Percentiles rank a stretch among this genome's conserved stretches.
Evolutionary conservation across 2,113 vertebrate genomes (phyloP).

Genomic region (Sarotherodon lohbergeri): DNA sequence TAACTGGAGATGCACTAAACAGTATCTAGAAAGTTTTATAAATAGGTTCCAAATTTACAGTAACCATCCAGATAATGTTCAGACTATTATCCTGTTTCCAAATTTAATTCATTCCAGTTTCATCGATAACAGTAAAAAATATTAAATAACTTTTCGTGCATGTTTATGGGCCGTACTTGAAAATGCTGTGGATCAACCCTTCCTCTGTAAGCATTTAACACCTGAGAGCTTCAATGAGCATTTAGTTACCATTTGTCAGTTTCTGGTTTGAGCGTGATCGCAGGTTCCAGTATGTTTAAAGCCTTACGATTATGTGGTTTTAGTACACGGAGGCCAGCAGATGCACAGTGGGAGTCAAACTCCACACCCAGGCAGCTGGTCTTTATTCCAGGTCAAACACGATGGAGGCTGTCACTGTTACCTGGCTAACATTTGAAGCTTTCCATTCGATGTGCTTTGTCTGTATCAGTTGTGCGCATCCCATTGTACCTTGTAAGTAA

Average conservation of each 20-base stretch:
- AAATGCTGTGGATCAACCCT: neutral
- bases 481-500: slow-evolving; percentile 14
- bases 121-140: neutral
- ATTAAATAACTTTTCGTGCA: neutral
- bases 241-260: neutral
- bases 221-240: rapidly evolving
- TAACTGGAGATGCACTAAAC: neutral
- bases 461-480: slow-evolving; percentile 1
- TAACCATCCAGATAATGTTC: neutral
- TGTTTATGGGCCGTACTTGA: neutral
- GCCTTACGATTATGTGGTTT: neutral
- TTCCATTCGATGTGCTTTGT: neutral
- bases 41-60: neutral
- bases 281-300: neutral
- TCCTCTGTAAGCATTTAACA: neutral
- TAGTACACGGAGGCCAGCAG: neutral
- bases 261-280: neutral
- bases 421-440: neutral
- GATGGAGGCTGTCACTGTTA: neutral
- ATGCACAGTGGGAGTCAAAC: neutral
- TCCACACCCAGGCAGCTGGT: neutral
- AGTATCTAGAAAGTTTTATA: neutral
- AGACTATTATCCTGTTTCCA: neutral
- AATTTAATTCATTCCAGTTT: neutral
- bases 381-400: neutral